Percentiles rank a stretch among this genome's conserved stretches.
phyloP scores from a whole-genome alignment of 2,888 invertebrate species.

The Trissoscelio sp. region DNA sequence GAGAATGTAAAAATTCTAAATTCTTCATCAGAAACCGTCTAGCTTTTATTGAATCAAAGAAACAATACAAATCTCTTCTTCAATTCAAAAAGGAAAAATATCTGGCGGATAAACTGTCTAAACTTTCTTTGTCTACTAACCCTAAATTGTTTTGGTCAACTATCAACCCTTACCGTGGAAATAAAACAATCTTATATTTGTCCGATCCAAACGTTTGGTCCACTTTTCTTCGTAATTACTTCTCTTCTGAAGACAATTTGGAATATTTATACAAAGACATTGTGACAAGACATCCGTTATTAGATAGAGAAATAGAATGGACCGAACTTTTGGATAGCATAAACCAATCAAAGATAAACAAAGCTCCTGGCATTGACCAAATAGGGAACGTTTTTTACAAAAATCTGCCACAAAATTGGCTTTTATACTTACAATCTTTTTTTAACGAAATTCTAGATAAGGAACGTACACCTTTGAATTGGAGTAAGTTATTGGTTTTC shows the following conservation, averaged over 20 bases:
- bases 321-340: not conserved
- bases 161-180: not conserved
- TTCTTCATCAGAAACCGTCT: not conserved
- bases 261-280: not conserved
- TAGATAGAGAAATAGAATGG: not conserved
- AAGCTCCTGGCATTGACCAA: constrained; percentile 4
- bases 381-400: constrained; percentile 4
- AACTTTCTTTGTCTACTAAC: no score
- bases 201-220: no score
- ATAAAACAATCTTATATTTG: no score
- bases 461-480: not conserved
- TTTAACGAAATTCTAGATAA: constrained; percentile 14
- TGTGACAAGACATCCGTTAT: not conserved
- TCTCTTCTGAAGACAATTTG: not conserved
- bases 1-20: not conserved
- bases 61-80: not conserved
- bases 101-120: no score
- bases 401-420: constrained; percentile 13
- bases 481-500: constrained; percentile 18
- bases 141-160: no score
- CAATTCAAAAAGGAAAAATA: no score
- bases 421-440: not conserved
- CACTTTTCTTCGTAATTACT: not conserved
- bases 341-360: not conserved
- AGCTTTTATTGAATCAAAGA: not conserved